Conservation (phyloP, 2,113 vertebrate species). For the Nematolebias whitei region DNA sequence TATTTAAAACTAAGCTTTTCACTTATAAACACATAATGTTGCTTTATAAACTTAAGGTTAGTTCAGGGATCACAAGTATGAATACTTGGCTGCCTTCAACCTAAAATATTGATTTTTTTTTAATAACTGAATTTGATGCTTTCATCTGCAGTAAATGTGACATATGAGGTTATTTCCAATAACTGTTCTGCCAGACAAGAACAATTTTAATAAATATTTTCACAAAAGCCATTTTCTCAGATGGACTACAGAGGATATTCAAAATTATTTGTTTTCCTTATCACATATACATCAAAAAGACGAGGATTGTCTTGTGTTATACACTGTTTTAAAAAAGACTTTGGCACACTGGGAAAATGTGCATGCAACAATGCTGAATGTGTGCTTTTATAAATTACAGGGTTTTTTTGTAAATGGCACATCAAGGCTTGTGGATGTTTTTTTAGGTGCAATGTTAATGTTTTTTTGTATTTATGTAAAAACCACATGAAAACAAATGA, state of each 20-base stretch:
- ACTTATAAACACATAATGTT: neutral
- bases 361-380: no score
- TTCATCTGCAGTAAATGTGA: neutral
- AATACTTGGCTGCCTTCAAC: neutral
- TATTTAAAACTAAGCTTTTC: neutral
- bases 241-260: neutral
- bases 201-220: constrained; percentile 23
- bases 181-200: neutral
- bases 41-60: neutral
- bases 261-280: neutral
- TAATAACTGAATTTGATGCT: neutral
- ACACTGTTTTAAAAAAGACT: neutral
- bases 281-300: neutral
- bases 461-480: neutral
- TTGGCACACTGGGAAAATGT: no score
- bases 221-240: neutral
- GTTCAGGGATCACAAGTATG: neutral
- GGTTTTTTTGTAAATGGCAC: neutral
- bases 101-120: neutral
- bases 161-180: neutral
- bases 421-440: neutral
- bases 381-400: no score
- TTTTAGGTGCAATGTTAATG: neutral
- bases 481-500: neutral
- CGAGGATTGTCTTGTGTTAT: neutral